These are phyloP conservation scores for Psix sp. DNA, from an alignment of 1,140 invertebrate species.

Conservation along the genomic window DNA sequence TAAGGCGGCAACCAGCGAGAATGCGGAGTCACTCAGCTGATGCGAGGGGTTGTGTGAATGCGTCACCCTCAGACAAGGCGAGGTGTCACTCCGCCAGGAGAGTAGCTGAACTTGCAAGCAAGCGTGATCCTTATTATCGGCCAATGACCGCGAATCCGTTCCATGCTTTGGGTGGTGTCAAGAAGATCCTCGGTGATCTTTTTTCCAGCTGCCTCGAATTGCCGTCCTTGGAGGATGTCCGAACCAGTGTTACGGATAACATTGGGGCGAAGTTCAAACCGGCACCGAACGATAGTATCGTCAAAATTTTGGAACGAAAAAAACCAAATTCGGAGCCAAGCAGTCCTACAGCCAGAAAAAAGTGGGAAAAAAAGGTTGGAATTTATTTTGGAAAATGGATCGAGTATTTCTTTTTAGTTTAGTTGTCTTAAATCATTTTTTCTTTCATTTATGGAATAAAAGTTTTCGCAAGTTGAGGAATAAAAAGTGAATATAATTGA, in stretches of 20 bases:
- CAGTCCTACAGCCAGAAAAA: slow-evolving; percentile 74
- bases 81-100: slow-evolving; percentile 80
- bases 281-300: slow-evolving; percentile 72
- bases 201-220: slow-evolving; percentile 88
- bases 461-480: too few species aligned
- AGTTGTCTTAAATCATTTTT: too few species aligned
- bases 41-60: slow-evolving; percentile 69
- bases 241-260: slow-evolving; percentile 65
- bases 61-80: slow-evolving; percentile 82
- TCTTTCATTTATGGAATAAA: too few species aligned
- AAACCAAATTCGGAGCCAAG: slow-evolving; percentile 74
- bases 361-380: slow-evolving; percentile 75
- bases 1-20: slow-evolving; percentile 60
- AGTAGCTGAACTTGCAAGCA: slow-evolving; percentile 86
- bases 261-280: slow-evolving; percentile 68
- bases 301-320: slow-evolving; percentile 73
- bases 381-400: too few species aligned
- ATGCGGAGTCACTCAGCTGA: slow-evolving; percentile 72
- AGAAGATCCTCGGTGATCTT: slow-evolving; percentile 85
- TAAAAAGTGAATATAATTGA: too few species aligned
- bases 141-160: slow-evolving; percentile 84
- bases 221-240: slow-evolving; percentile 79
- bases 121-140: slow-evolving; percentile 87
- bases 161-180: slow-evolving; percentile 83
- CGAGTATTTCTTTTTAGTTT: too few species aligned